These are phyloP conservation scores for Laupala kohalensis DNA, from an alignment of 1,140 invertebrate species.

Conservation along the genomic window DNA sequence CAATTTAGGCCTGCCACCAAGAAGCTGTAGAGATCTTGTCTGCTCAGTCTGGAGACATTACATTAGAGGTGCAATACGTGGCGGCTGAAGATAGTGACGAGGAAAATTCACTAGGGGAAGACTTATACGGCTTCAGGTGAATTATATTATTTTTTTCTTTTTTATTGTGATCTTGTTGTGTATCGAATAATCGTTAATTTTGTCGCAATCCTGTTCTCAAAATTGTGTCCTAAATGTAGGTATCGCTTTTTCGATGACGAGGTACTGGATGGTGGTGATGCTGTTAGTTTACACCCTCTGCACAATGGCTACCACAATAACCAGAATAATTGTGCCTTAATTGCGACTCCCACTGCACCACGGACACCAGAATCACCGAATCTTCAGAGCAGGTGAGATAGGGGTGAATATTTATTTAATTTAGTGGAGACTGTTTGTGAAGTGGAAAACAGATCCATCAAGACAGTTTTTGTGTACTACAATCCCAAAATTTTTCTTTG, in stretches of 20 bases:
- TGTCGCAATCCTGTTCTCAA: too few relatives aligned
- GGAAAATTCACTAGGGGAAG: constrained; percentile 30
- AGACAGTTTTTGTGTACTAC: too few relatives aligned
- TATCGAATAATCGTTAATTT: too few relatives aligned
- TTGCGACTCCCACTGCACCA: constrained; percentile 45
- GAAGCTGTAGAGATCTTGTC: constrained; percentile 61
- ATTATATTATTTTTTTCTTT: constrained; percentile 1
- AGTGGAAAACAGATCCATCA: too few relatives aligned
- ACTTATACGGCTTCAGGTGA: constrained; percentile 33
- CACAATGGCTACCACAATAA: constrained; percentile 18
- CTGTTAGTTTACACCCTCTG: constrained; percentile 20
- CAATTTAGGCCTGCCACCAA: constrained; percentile 45
- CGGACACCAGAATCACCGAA: constrained; percentile 37
- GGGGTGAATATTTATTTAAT: neutral
- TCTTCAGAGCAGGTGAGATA: constrained; percentile 5
- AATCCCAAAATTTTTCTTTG: too few relatives aligned
- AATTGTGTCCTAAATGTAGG: constrained; percentile 22
- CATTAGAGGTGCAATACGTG: constrained; percentile 56
- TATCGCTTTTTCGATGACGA: constrained; percentile 35
- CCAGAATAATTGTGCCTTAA: constrained; percentile 22
- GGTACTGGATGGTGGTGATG: constrained; percentile 23
- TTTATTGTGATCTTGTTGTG: too few relatives aligned
- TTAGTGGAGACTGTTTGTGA: too few relatives aligned
- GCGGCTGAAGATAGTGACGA: constrained; percentile 51
- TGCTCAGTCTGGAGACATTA: constrained; percentile 51